Evolutionary conservation across 2,113 vertebrate genomes (phyloP).

Genomic region (Triplophysa tibetana): DNA sequence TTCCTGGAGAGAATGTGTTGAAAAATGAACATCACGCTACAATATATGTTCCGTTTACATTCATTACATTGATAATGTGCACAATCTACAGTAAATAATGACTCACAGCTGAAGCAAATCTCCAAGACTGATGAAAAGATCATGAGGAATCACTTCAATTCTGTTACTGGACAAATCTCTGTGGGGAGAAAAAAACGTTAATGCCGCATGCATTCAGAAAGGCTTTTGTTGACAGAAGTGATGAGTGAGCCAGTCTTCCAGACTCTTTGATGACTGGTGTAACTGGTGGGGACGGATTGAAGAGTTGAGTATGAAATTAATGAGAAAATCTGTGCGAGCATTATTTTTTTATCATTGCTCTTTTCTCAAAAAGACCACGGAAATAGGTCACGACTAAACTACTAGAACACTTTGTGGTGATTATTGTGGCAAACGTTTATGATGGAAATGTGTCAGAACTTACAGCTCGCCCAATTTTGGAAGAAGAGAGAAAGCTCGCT

Average conservation of each 20-base stretch:
- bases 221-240: slow-evolving; percentile 5
- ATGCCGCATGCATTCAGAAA: background rate
- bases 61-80: background rate
- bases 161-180: slow-evolving; percentile 91
- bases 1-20: slow-evolving; percentile 72
- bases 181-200: slow-evolving; percentile 64
- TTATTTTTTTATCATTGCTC: background rate
- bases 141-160: slow-evolving; percentile 81
- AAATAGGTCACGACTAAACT: slow-evolving; percentile 42
- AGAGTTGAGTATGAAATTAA: slow-evolving; percentile 26
- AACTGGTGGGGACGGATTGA: background rate
- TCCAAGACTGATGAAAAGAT: slow-evolving; percentile 84
- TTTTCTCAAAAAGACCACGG: background rate
- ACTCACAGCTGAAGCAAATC: slow-evolving; percentile 95
- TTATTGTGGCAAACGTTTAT: slow-evolving; percentile 34
- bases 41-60: background rate
- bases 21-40: background rate
- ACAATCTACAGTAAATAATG: background rate
- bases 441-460: slow-evolving; percentile 64
- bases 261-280: slow-evolving; percentile 18
- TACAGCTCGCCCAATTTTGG: slow-evolving; percentile 89
- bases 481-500: slow-evolving; percentile 85
- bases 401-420: slow-evolving; percentile 22
- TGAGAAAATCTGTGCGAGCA: slow-evolving; percentile 26
- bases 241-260: background rate